Conservation (phyloP, 2,797 vertebrate genomes). For the Brachyrhaphis roseni region DNA sequence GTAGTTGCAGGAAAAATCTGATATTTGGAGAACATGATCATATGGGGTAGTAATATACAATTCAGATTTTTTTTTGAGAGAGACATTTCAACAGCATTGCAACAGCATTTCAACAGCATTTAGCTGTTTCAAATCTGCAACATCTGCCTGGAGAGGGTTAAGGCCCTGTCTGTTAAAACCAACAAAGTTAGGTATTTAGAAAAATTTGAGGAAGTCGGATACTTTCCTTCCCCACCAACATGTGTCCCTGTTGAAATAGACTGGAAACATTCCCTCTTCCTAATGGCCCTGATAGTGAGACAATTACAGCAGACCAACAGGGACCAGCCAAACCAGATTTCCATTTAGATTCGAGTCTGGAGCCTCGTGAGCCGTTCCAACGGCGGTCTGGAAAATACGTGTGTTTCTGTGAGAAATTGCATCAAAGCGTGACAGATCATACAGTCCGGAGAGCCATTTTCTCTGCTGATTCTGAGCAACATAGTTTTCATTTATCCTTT, state of each 20-base stretch:
- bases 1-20: too few relatives aligned
- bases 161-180: not conserved
- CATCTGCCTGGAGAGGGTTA: too few relatives aligned
- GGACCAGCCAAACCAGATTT: constrained; percentile 65
- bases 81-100: too few relatives aligned
- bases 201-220: constrained; percentile 35
- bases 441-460: constrained; percentile 18
- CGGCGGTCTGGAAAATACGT: constrained; percentile 20
- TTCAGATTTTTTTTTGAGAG: too few relatives aligned
- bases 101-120: too few relatives aligned
- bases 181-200: constrained; percentile 2
- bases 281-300: constrained; percentile 68
- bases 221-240: constrained; percentile 26
- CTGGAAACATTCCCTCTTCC: constrained; percentile 57
- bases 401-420: constrained; percentile 40
- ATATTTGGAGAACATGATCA: too few relatives aligned
- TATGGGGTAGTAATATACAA: too few relatives aligned
- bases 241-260: constrained; percentile 45
- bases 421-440: constrained; percentile 33
- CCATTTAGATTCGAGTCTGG: constrained; percentile 67
- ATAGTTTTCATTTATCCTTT: constrained; percentile 21
- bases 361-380: constrained; percentile 34
- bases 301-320: constrained; percentile 63
- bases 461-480: constrained; percentile 23
- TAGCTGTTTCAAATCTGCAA: too few relatives aligned